Base-by-base conservation (phyloP, 1,140 invertebrate species). In the Dreissena polymorpha region DNA sequence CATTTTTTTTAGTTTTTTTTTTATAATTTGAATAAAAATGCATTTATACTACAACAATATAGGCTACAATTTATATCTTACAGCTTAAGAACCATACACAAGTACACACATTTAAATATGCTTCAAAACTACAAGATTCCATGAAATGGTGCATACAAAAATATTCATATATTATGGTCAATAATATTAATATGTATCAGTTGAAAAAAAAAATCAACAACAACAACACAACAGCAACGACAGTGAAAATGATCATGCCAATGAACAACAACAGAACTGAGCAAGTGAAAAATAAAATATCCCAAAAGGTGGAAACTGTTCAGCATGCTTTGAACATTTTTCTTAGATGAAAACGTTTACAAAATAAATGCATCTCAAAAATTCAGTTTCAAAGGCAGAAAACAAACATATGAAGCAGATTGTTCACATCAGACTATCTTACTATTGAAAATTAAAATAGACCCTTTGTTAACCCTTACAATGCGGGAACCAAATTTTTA, bases 1-100 rank as follows among this genome's bases (percentile, higher is more conserved):
- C 27, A 55, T 60, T 82, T n/a, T n/a, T 60, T 78, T 57, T 55
- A 69, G 29, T 69, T 78, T 51, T 25, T 78, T 49, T 27, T 18
- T 67, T 73, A 82, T 74, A 74, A 82, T 50, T 74, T 82, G 65
- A 82, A 82, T 82, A 82, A 82, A 82, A 82, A 82, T 82, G 79
- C 79, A 82, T 82, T 60, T 82, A 82, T 82, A 82, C 79, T 82
- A 82, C 79, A 82, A 71, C 78, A 69, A 69, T 68, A 78, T 78
- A 78, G 50, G 68, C 57, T 55, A 51, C 53, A 53, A 16, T 23
- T 51, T 76, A 67, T 69, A 78, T 49, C 55, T 49, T 78, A 78
- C 76, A 78, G 29, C 14, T 68, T 53, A 69, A 55, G 27, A 69
- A 78, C 76, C 76, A 78, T 65, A 78, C 69, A 70, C 27, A 64